Evolutionary conservation across 2,797 vertebrate genomes (phyloP), one percentile per base, ranked within the genome.

Genomic region (Apogon talboti): DNA sequence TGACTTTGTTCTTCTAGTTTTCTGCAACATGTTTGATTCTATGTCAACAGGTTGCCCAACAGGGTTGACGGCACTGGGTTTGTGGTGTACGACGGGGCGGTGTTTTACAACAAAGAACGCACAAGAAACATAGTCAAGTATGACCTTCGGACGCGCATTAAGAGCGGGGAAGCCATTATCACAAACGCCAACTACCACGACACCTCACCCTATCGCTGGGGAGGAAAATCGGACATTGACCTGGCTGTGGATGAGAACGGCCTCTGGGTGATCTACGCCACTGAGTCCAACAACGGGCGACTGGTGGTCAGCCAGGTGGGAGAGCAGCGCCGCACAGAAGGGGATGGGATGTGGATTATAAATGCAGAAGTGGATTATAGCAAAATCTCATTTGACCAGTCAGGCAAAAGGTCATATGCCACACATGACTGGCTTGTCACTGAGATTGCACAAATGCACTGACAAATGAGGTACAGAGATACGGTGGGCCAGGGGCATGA

Each of bases 31-130:
- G 50, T 42, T 12, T 47, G 51, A 46, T 76, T 80, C 53, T 72
- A 46, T 68, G 24, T 74, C 56, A 64, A 59, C 84, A 96, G 96
- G 67, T 91, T 98, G 61, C 97, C 97, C 33, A 96, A 96, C 92
- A 93, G 97, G 11, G 97, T 96, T 6, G 97, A 98, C 2, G 97
- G 97, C 79, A 98, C 97, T 0, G 96, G 96, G 42, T 97, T 98
- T 21, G 97, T 97, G 49, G 97, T 98, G 5, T 98, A 98, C 0
- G 97, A 98, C 0, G 97, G 97, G 0, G 97, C 97, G 0, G 97
- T 96, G 0, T 98, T 98, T 88, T 98, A 98, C 92, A 98, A 98
- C 92, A 98, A 98, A 81, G 97, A 98, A 74, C 94, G 96, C 15
- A 98, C 96, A 0, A 94, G 96, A 69, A 98, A 97, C 88, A 95